Evolutionary conservation across 2,113 vertebrate species (phyloP), one percentile per base, ranked within the genome.

Genomic region (Hystrix brachyura): DNA sequence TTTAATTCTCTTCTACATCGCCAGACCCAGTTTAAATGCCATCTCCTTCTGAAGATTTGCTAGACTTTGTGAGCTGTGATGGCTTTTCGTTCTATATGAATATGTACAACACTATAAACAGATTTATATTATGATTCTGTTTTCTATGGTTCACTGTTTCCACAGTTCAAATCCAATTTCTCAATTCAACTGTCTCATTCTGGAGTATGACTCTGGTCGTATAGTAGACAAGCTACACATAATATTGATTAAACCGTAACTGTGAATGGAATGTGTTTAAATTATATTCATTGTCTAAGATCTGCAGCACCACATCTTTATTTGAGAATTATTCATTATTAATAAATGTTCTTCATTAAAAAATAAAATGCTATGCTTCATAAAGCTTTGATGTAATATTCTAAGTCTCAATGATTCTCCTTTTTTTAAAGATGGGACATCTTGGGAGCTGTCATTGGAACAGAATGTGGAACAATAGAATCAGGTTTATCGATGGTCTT

Each of bases 401-500:
- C 38, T 96, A 57, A 32, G 91, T 96, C 82, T 97, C 72, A 6
- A 1, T 17, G 19, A 27, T 19, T 87, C 19, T 98, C 11, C 17
- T 90, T 86, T 93, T 90, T 97, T 53, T 96, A 95, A 96, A 99
- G 99, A 94, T 99, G 99, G 99, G 99, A 99, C 82, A 98, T 99
- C 87, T 98, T 98, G 43, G 99, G 99, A 86, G 99, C 99, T 0
- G 97, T 99, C 90, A 98, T 99, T 93, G 99, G 99, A 72, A 99
- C 98, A 1, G 99, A 99, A 95, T 99, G 99, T 98, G 99, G 99
- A 92, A 99, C 99, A 32, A 97, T 99, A 92, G 99, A 99, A 97
- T 99, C 99, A 0, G 99, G 99, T 32, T 99, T 98, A 64, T 99
- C 99, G 0, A 80, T 99, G 60, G 99, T 99, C 85, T 99, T 99